Evolutionary conservation across 2,888 invertebrate species (phyloP).

Genomic region (Cabera pusaria): DNA sequence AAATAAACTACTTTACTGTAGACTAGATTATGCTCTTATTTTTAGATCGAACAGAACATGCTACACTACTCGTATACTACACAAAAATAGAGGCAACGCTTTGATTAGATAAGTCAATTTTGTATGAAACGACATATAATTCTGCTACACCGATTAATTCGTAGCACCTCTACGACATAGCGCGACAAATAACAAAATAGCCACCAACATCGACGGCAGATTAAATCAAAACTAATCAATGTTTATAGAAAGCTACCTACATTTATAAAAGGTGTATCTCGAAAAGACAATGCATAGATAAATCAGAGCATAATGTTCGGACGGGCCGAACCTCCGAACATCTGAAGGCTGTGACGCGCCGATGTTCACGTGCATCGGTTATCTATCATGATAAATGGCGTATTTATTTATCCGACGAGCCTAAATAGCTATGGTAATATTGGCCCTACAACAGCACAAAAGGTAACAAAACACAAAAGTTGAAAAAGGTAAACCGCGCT

Average conservation of each 20-base stretch:
- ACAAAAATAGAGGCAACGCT: too few species aligned
- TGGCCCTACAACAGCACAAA: slow-evolving; percentile 83
- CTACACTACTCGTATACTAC: too few species aligned
- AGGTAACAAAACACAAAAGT: slow-evolving; percentile 84
- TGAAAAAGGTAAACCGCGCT: slow-evolving; percentile 84
- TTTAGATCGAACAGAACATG: too few species aligned
- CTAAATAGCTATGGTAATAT: slow-evolving; percentile 84
- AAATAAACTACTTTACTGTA: too few species aligned
- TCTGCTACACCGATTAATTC: slow-evolving; percentile 11
- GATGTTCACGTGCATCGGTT: slow-evolving; percentile 77
- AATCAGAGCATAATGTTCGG: slow-evolving; percentile 64
- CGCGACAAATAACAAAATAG: slow-evolving; percentile 4
- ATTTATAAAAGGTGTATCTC: slow-evolving; percentile 34
- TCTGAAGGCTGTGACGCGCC: slow-evolving; percentile 60
- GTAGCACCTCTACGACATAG: slow-evolving; percentile 14
- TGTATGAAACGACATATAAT: background rate
- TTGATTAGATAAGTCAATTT: too few species aligned
- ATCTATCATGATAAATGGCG: slow-evolving; percentile 83
- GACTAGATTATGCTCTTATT: too few species aligned
- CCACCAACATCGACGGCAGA: background rate
- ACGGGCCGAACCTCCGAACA: slow-evolving; percentile 67
- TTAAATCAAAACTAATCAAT: slow-evolving; percentile 16
- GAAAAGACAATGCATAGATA: slow-evolving; percentile 65
- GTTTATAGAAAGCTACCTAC: slow-evolving; percentile 11
- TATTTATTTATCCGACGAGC: slow-evolving; percentile 83